phyloP scores from a whole-genome alignment of 23 tunicate genomes.

The Trididemnum miniatum region DNA sequence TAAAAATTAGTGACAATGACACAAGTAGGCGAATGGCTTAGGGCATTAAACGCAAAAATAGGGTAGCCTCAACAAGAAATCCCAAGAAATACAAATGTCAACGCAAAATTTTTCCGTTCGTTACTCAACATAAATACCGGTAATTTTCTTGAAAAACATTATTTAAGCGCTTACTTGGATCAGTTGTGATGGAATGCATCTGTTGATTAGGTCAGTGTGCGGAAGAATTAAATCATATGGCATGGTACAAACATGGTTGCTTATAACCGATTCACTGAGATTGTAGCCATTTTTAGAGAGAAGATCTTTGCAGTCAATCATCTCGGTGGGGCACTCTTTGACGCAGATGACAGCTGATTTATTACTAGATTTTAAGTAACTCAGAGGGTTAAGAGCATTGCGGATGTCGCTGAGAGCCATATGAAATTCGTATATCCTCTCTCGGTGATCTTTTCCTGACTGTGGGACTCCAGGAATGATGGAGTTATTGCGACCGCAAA shows the following conservation, averaged over 20 bases:
- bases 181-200: conserved; percentile 69
- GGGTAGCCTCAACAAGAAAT: too few relatives aligned
- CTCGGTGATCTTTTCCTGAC: conserved; percentile 69
- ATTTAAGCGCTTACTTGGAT: too few relatives aligned
- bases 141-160: too few relatives aligned
- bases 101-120: too few relatives aligned
- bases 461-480: conserved; percentile 5
- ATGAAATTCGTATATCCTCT: conserved; percentile 38
- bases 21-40: too few relatives aligned
- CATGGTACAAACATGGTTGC: conserved; percentile 61
- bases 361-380: neutral
- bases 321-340: conserved; percentile 56
- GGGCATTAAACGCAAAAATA: too few relatives aligned
- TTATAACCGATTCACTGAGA: neutral
- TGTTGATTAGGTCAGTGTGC: conserved; percentile 49
- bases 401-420: conserved; percentile 52
- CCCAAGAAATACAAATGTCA: too few relatives aligned
- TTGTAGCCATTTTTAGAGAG: conserved; percentile 60
- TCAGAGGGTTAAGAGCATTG: conserved; percentile 30
- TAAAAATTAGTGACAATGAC: too few relatives aligned
- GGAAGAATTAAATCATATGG: conserved; percentile 42
- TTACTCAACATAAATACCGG: too few relatives aligned
- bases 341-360: conserved; percentile 65
- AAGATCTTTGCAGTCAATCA: conserved; percentile 52
- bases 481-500: conserved; percentile 64